Base-by-base conservation (phyloP, 2,797 vertebrate genomes). In the Pampus argenteus region DNA sequence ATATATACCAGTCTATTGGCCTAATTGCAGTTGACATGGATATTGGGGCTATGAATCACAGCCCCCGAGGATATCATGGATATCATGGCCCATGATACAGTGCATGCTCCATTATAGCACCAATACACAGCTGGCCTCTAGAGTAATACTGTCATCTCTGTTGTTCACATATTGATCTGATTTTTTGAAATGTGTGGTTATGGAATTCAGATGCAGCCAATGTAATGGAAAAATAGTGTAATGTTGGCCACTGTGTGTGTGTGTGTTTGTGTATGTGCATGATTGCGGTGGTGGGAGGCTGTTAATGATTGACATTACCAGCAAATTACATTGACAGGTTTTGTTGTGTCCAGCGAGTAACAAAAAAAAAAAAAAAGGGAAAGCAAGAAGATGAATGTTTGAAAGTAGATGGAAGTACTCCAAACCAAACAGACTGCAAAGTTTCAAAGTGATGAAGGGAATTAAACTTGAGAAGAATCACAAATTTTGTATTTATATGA, bases 161-260 rank as follows among this genome's bases (percentile, higher is more conserved):
- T 5, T 44, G 18, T 48, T 74, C 71, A 74, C 72, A 77, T 68
- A 48, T 60, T 78, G 74, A 80, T 81, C 10, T 68, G 64, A 61
- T 74, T 78, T 82, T 26, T 52, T 28, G n/a, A 34, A 64, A 61
- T 61, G 29, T 66, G 74, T 66, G 66, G 68, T 71, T 73, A 61
- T 72, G 71, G 56, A 74, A 74, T 74, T 83, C n/a, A 63, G 72
- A 64, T 58, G 44, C 28, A 66, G 63, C 67, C 60, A 44, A 54
- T 70, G 73, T 77, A 73, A 81, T 77, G 70, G 80, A 79, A 85
- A 87, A 76, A 81, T 9, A 17, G 44, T 1, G 64, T 69, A 78
- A 82, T 78, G 77, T 51, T 71, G 66, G 71, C 52, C 36, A 31
- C 49, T 28, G 47, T 38, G 40, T 42, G 17, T n/a, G 17, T 44